phyloP scores from a whole-genome alignment of 2,113 vertebrate species.

The Euleptes europaea region DNA sequence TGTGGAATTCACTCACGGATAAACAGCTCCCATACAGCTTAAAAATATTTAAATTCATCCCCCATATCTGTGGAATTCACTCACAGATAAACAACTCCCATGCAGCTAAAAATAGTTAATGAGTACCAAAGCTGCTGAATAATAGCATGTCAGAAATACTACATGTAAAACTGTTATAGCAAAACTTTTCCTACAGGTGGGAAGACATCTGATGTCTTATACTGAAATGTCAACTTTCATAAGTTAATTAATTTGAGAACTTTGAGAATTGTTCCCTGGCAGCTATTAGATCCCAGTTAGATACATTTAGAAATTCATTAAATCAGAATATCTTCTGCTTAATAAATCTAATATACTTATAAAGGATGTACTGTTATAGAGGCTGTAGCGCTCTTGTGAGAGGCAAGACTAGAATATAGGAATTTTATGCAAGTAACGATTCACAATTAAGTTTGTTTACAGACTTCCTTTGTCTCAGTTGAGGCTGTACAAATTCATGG shows the following conservation, averaged over 20 bases:
- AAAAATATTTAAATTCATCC: background rate
- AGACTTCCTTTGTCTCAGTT: conserved; percentile 8
- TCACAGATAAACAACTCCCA: background rate
- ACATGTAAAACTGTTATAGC: background rate
- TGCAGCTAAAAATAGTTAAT: background rate
- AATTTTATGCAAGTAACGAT: background rate
- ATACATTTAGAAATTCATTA: background rate
- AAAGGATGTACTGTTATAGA: background rate
- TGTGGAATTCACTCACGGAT: background rate
- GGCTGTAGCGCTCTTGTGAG: background rate
- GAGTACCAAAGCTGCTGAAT: background rate
- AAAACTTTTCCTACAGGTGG: background rate
- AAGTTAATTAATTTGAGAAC: background rate
- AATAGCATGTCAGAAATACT: background rate
- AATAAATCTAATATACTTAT: background rate
- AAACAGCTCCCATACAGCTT: background rate
- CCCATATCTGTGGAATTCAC: background rate
- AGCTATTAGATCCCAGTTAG: background rate
- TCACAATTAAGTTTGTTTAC: background rate
- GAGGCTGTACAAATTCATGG: conserved; percentile 36
- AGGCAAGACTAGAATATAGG: rapidly evolving
- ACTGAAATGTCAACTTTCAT: background rate
- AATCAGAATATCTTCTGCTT: background rate
- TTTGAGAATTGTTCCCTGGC: background rate
- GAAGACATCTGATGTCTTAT: background rate